Conservation (phyloP, 1,140 invertebrate genomes). For the Listronotus bonariensis region DNA sequence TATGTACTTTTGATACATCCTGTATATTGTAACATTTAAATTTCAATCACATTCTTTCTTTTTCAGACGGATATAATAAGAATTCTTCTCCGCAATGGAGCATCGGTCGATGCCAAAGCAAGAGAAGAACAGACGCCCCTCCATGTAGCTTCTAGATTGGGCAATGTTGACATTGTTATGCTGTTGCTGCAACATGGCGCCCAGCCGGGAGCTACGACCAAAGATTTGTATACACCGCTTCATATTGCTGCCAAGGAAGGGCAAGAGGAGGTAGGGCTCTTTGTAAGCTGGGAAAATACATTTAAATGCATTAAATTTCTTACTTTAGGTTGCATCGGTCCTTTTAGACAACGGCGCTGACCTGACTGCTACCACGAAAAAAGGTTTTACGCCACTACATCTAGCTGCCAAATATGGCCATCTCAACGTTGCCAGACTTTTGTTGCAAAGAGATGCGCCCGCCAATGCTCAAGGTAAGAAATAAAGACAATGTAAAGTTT, state of each 20-base stretch:
- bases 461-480: slow-evolving; percentile 87
- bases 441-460: slow-evolving; percentile 84
- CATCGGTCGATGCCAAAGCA: slow-evolving; percentile 90
- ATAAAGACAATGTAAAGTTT: no score
- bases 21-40: no score
- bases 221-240: slow-evolving; percentile 94
- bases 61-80: slow-evolving; percentile 93
- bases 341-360: slow-evolving; percentile 94
- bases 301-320: no score
- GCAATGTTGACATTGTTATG: slow-evolving; percentile 92
- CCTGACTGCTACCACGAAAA: slow-evolving; percentile 88
- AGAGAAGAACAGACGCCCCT: slow-evolving; percentile 92
- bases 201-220: slow-evolving; percentile 82
- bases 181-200: slow-evolving; percentile 90
- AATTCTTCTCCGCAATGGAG: slow-evolving; percentile 92
- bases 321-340: slow-evolving; percentile 74
- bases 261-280: slow-evolving; percentile 72
- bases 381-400: slow-evolving; percentile 97
- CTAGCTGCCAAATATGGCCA: slow-evolving; percentile 97
- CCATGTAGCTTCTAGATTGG: slow-evolving; percentile 89
- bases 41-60: slow-evolving; percentile 10
- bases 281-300: not conserved
- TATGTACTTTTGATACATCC: no score
- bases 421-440: slow-evolving; percentile 85
- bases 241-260: slow-evolving; percentile 99